Base-by-base conservation (phyloP, 2,888 invertebrate genomes). In the Mesoligia furuncula region DNA sequence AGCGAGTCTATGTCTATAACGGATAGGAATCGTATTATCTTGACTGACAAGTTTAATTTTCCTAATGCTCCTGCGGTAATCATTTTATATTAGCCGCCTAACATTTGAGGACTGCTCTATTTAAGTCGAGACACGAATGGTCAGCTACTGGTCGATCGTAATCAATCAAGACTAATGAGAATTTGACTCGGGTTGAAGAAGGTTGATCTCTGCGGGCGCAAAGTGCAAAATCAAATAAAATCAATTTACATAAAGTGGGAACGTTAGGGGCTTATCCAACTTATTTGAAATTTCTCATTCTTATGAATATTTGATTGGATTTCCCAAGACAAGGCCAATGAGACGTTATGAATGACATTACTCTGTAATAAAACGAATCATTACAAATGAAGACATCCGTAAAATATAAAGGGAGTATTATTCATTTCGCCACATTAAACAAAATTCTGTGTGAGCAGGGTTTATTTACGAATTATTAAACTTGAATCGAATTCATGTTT, bases 271-370 rank as follows among this genome's bases (percentile, higher is more conserved):
- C 66, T 85, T 77, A 74, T 75, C 45, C 73, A 71, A 78, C 45
- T 83, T 81, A 80, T 80, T 79, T 36, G 59, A 78, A 80, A 54
- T 68, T 72, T 77, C 64, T 77, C n/a, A 77, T 80, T 79, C 67
- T 75, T 81, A 79, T 82, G 77, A 85, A 83, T 83, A 83, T 83
- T 85, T 77, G 79, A 86, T 86, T 85, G 77, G 42, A 13, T 70
- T 77, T 78, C 51, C 48, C 75, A 70, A 78, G 39, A 66, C 69
- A 77, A 79, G 31, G 36, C 42, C 69, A 85, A 81, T 81, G 70
- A 81, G 64, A 80, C 79, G 77, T 61, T 79, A 84, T 66, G 73
- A 80, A 80, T 78, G 65, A 66, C 51, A 70, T 81, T 75, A 74
- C 70, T 72, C 11, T 70, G 24, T 77, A 69, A 79, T 80, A 77